A percentile compares a stretch with the other conserved stretches of the same genome.
Evolutionary conservation across 1,140 invertebrate genomes (phyloP).

Genomic region (Brachionus calyciflorus): DNA sequence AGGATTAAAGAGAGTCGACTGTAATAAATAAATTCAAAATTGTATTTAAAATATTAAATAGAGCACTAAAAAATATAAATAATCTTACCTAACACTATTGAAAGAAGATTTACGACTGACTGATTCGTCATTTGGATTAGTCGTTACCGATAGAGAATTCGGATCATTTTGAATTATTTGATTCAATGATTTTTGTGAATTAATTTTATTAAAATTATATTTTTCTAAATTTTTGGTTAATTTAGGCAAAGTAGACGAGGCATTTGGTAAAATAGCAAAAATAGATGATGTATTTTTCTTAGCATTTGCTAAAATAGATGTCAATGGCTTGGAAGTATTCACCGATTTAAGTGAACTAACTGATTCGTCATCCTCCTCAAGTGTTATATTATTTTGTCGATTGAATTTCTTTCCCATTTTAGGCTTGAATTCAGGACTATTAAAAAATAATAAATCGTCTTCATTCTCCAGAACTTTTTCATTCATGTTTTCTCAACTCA

Average conservation of each 20-base stretch:
- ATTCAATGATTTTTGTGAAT: background rate
- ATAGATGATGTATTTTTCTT: background rate
- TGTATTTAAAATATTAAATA: background rate
- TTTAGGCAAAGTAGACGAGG: conserved; percentile 12
- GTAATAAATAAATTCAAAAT: background rate
- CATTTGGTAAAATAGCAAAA: background rate
- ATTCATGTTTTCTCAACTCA: conserved; percentile 4
- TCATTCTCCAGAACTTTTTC: background rate
- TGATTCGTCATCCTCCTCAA: conserved; percentile 22
- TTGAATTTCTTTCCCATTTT: conserved; percentile 7
- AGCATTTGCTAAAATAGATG: background rate
- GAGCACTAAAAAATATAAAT: background rate
- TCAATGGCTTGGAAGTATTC: background rate
- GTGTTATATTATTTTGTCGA: conserved; percentile 4
- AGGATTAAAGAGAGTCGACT: no score
- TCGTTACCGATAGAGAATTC: background rate
- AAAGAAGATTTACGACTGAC: background rate
- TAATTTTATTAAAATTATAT: background rate
- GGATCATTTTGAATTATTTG: background rate
- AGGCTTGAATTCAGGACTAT: background rate
- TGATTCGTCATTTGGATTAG: background rate
- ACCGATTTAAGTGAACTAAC: background rate
- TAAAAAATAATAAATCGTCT: background rate
- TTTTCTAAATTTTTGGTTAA: background rate
- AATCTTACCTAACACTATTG: conserved; percentile 20